Evolutionary conservation across 2,113 vertebrate species (phyloP).

Genomic region (Callipepla squamata): DNA sequence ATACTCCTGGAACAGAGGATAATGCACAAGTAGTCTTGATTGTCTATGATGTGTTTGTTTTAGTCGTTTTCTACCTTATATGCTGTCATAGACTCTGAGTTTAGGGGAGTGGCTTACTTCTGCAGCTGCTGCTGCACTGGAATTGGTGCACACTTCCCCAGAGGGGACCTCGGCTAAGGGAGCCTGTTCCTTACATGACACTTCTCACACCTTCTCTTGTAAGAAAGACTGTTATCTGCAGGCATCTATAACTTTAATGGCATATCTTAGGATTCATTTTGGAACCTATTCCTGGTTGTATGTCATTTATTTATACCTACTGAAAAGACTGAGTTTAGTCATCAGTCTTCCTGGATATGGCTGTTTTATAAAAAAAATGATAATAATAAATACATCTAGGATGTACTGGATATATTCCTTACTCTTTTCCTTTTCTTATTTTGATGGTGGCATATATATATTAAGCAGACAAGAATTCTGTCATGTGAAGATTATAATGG

Average conservation of each 20-base stretch:
- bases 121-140: neutral
- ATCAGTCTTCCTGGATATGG: neutral
- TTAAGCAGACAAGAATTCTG: neutral
- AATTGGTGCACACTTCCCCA: neutral
- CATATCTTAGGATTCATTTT: neutral
- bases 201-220: neutral
- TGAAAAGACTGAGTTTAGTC: neutral
- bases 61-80: neutral
- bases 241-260: neutral
- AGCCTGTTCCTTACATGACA: neutral
- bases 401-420: neutral
- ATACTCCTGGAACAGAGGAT: neutral
- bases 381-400: neutral
- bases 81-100: neutral
- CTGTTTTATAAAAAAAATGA: neutral
- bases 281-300: neutral
- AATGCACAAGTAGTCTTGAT: neutral
- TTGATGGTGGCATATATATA: neutral
- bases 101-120: neutral
- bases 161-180: neutral
- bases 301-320: neutral
- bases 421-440: neutral
- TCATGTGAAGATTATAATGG: neutral
- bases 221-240: neutral
- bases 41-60: neutral